These are phyloP conservation scores for Paralvinella palmiformis DNA, from an alignment of 1,140 invertebrate species.

Conservation along the genomic window DNA sequence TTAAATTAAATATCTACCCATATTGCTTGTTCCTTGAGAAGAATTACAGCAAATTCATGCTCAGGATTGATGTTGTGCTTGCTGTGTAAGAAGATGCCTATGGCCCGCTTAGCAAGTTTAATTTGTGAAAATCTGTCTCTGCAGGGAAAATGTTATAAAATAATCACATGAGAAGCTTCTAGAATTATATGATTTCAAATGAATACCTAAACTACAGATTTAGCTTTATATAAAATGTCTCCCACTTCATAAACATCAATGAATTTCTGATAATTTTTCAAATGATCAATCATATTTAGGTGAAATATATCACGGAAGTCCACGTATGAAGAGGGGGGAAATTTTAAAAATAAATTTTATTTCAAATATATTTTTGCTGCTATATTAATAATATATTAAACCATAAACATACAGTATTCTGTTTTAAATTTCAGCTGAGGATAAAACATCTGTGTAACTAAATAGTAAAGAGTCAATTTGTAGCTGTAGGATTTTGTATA, in stretches of 20 bases:
- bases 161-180: neutral
- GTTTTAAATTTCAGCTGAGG: too few species aligned
- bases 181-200: neutral
- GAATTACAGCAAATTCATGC: conserved; percentile 64
- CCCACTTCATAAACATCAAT: neutral
- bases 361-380: too few species aligned
- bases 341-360: too few species aligned
- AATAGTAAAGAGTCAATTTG: too few species aligned
- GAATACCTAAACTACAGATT: neutral
- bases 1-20: conserved; percentile 50
- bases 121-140: conserved; percentile 55
- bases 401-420: too few species aligned
- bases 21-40: conserved; percentile 53
- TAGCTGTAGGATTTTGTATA: too few species aligned
- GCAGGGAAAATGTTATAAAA: conserved; percentile 25
- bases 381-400: too few species aligned
- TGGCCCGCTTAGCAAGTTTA: conserved; percentile 59
- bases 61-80: conserved; percentile 60
- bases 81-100: conserved; percentile 61
- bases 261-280: neutral
- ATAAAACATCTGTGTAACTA: too few species aligned
- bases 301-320: neutral
- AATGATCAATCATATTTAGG: neutral
- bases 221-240: neutral
- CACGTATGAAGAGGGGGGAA: too few species aligned